phyloP scores from a whole-genome alignment of 2,113 vertebrate species.

The Chaetodon auriga region DNA sequence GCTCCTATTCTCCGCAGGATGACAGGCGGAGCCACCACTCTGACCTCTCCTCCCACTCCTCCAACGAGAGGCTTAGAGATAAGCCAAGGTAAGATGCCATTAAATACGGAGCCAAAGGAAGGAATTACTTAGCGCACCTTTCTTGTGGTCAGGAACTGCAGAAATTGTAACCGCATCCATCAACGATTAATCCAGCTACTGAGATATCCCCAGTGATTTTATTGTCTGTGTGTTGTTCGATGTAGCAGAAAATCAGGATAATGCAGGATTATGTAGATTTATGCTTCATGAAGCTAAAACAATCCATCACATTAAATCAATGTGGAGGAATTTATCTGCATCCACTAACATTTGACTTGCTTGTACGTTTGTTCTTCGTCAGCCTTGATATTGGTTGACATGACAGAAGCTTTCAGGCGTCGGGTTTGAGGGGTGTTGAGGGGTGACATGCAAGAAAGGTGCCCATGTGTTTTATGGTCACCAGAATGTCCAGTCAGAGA shows the following conservation, averaged over 20 bases:
- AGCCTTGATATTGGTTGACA: not conserved
- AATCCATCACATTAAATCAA: conserved; percentile 32
- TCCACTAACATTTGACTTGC: not conserved
- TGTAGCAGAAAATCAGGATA: conserved; percentile 50
- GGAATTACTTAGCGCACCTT: not conserved
- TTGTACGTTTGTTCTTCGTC: not conserved
- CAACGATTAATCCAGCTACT: not conserved
- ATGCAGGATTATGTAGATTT: conserved; percentile 63
- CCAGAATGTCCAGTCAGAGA: not conserved
- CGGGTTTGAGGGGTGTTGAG: not conserved
- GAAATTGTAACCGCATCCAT: not conserved
- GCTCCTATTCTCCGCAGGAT: conserved; percentile 94
- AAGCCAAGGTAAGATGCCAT: conserved; percentile 86
- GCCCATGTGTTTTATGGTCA: not conserved
- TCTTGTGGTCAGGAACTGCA: not conserved
- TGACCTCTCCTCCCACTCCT: conserved; percentile 94
- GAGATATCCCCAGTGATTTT: not conserved
- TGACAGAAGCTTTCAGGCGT: not conserved
- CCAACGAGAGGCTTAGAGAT: conserved; percentile 93
- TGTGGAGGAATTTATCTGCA: not conserved
- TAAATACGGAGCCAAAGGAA: not conserved
- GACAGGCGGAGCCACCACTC: conserved; percentile 90
- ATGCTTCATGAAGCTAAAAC: conserved; percentile 30
- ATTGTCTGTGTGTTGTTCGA: not conserved
- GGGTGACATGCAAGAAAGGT: not conserved